Evolutionary conservation across 1,140 invertebrate genomes (phyloP).

Genomic region (Pseudomyrmex pallidus): DNA sequence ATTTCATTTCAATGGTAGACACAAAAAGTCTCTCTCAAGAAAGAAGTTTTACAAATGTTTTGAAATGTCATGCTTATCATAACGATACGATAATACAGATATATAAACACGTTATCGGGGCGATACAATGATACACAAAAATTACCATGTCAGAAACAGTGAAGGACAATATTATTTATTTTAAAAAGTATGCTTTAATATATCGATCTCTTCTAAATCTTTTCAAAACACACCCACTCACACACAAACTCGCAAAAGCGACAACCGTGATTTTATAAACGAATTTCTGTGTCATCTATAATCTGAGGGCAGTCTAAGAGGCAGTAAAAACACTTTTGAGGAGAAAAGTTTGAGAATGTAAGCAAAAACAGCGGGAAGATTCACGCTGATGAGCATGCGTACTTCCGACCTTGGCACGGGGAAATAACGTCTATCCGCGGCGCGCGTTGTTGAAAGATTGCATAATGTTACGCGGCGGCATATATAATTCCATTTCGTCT

Average conservation of each 20-base stretch:
- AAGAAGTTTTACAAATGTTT: too few species aligned
- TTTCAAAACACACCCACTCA: too few species aligned
- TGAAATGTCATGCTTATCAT: too few species aligned
- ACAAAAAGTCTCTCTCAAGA: not conserved
- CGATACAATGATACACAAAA: not conserved
- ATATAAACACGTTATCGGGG: not conserved
- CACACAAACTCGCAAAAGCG: too few species aligned
- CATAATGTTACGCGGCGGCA: constrained; percentile 67
- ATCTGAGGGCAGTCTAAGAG: too few species aligned
- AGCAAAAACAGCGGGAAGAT: constrained; percentile 34
- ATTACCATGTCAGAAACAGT: not conserved
- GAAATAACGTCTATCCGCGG: constrained; percentile 58
- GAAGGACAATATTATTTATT: not conserved
- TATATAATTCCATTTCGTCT: constrained; percentile 15
- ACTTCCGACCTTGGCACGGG: constrained; percentile 52
- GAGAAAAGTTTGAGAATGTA: constrained; percentile 22
- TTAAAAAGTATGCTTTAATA: not conserved
- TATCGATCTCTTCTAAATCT: not conserved
- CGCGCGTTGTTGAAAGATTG: constrained; percentile 63
- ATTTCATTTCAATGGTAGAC: not conserved
- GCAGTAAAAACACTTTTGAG: not conserved
- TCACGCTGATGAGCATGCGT: constrained; percentile 52
- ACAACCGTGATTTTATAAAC: too few species aligned
- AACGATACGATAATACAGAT: constrained; percentile 10
- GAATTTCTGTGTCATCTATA: too few species aligned